Conservation (phyloP, 2,888 invertebrate species). For the Phortica okadai region DNA sequence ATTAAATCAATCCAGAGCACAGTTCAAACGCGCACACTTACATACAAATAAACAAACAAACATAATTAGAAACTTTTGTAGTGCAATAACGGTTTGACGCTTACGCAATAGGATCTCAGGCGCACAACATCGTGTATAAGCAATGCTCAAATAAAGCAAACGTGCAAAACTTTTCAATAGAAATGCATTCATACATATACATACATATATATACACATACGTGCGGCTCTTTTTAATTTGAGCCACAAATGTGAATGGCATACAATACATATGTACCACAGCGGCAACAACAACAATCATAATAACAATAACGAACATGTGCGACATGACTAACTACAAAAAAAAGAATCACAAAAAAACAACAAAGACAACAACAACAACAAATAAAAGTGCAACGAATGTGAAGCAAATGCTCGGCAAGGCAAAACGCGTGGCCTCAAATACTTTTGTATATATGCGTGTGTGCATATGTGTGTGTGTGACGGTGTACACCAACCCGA, state of each 20-base stretch:
- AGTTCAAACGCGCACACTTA: neutral
- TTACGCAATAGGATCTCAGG: constrained; percentile 6
- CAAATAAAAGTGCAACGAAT: too few species aligned
- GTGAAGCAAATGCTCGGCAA: too few species aligned
- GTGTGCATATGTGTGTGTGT: too few species aligned
- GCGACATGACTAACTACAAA: too few species aligned
- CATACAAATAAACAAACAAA: neutral
- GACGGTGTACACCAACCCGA: too few species aligned
- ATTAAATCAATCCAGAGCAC: neutral
- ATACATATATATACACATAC: too few species aligned
- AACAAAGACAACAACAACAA: too few species aligned
- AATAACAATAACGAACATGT: neutral
- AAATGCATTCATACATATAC: neutral
- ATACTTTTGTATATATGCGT: too few species aligned
- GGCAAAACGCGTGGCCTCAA: too few species aligned
- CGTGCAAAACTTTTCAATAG: neutral
- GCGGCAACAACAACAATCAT: neutral
- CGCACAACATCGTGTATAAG: neutral
- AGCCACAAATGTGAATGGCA: too few species aligned
- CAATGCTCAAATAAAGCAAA: neutral
- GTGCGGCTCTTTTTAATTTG: too few species aligned
- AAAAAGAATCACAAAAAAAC: neutral
- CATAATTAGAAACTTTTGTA: constrained; percentile 20
- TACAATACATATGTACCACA: too few species aligned
- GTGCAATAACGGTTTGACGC: neutral